These are phyloP conservation scores for Micromesistius poutassou DNA, from an alignment of 2,797 vertebrate species.

Conservation along the genomic window DNA sequence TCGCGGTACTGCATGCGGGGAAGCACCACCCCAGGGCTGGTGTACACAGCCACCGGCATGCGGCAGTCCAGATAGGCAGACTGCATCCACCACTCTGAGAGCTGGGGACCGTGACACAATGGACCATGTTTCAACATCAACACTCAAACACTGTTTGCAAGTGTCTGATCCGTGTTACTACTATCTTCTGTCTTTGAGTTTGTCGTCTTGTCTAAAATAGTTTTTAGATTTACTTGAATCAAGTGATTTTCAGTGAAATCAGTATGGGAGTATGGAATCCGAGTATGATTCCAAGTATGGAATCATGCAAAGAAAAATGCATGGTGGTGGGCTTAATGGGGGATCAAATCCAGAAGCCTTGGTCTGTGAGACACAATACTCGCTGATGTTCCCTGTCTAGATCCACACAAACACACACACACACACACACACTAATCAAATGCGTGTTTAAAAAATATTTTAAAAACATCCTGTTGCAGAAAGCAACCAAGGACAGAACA, in stretches of 20 bases:
- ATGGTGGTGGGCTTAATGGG: no score
- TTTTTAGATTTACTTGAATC: no score
- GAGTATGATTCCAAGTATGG: no score
- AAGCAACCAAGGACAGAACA: not conserved
- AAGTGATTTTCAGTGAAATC: no score
- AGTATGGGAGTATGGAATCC: no score
- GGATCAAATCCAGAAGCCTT: no score
- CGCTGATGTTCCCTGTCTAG: no score
- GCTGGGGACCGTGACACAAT: conserved; percentile 53
- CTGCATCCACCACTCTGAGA: conserved; percentile 97
- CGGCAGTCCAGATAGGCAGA: conserved; percentile 92
- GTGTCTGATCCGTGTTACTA: no score
- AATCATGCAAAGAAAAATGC: no score
- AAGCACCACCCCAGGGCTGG: conserved; percentile 88
- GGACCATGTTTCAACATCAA: not conserved
- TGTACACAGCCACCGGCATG: conserved; percentile 89
- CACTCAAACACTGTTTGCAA: not conserved
- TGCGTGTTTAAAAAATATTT: not conserved
- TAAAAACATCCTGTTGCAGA: not conserved
- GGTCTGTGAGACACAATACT: no score
- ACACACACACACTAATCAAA: not conserved
- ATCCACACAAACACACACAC: not conserved
- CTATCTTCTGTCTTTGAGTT: no score
- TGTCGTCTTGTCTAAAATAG: no score
- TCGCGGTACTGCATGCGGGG: conserved; percentile 92